Conservation (phyloP, 2,797 vertebrate species). For the Rhinella marina region DNA sequence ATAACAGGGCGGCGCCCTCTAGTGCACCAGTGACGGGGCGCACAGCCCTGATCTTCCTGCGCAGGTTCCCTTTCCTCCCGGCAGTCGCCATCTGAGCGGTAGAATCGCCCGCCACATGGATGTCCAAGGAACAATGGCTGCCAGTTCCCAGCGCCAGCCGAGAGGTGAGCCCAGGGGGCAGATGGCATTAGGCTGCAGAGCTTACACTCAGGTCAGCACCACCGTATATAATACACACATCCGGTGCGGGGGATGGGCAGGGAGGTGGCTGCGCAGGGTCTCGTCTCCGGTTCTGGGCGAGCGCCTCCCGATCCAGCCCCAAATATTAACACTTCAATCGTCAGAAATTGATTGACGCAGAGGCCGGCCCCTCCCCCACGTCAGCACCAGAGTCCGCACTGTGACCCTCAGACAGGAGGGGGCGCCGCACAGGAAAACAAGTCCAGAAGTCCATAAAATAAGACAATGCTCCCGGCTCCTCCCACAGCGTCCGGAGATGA, state of each 20-base stretch:
- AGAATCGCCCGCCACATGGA: too few species aligned
- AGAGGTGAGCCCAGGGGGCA: too few species aligned
- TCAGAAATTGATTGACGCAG: background rate
- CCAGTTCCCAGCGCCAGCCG: too few species aligned
- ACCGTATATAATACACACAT: too few species aligned
- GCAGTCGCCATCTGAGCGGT: too few species aligned
- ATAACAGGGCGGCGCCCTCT: too few species aligned
- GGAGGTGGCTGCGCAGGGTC: background rate
- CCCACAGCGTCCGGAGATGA: slow-evolving; percentile 72
- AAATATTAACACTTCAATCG: background rate
- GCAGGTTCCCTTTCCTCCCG: too few species aligned
- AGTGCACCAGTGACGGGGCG: too few species aligned
- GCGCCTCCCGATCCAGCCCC: background rate
- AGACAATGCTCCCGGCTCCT: background rate
- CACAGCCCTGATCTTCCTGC: too few species aligned
- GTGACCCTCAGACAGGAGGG: background rate
- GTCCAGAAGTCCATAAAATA: slow-evolving; percentile 4
- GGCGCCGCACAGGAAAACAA: background rate
- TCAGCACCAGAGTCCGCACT: background rate
- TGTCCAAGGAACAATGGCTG: too few species aligned
- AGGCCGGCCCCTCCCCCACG: background rate
- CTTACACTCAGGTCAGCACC: background rate
- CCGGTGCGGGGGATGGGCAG: background rate
- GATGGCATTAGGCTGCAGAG: background rate
- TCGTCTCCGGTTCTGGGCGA: too few species aligned